Evolutionary conservation across 2,113 vertebrate species (phyloP).

Genomic region (Rhombomys opimus): DNA sequence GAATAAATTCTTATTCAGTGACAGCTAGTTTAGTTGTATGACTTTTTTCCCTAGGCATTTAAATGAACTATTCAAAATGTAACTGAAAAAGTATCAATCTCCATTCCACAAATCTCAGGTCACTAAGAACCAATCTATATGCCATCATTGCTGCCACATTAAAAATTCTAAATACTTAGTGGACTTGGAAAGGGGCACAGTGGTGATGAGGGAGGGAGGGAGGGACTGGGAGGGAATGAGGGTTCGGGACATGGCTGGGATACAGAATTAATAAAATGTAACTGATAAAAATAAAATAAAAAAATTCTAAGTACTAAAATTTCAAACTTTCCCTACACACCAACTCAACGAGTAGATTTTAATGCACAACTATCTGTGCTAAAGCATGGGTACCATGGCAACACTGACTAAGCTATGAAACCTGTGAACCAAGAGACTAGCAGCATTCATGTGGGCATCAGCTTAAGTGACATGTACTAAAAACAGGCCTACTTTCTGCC

Average conservation of each 20-base stretch:
- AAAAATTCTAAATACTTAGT: background rate
- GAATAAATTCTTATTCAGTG: background rate
- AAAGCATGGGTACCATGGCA: background rate
- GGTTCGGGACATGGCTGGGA: too few relatives aligned
- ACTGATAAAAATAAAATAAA: too few relatives aligned
- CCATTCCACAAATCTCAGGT: background rate
- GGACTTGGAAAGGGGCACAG: too few relatives aligned
- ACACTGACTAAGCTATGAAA: background rate
- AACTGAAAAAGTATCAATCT: background rate
- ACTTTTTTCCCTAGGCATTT: slow-evolving; percentile 1
- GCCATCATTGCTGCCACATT: background rate
- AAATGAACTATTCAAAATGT: background rate
- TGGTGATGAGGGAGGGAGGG: too few relatives aligned
- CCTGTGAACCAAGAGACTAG: background rate
- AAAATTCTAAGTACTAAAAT: background rate
- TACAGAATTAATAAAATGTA: too few relatives aligned
- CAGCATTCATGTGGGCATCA: background rate
- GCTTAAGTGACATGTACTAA: background rate
- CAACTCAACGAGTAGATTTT: background rate
- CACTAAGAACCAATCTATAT: background rate
- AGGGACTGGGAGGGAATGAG: too few relatives aligned
- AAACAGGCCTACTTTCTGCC: slow-evolving; percentile 9
- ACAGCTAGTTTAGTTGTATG: background rate
- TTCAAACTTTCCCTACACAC: too few relatives aligned
- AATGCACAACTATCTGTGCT: background rate